Percentiles rank a stretch among this genome's conserved stretches.
Evolutionary conservation across 2,113 vertebrate genomes (phyloP).

Genomic region (Ailuropoda melanoleuca): DNA sequence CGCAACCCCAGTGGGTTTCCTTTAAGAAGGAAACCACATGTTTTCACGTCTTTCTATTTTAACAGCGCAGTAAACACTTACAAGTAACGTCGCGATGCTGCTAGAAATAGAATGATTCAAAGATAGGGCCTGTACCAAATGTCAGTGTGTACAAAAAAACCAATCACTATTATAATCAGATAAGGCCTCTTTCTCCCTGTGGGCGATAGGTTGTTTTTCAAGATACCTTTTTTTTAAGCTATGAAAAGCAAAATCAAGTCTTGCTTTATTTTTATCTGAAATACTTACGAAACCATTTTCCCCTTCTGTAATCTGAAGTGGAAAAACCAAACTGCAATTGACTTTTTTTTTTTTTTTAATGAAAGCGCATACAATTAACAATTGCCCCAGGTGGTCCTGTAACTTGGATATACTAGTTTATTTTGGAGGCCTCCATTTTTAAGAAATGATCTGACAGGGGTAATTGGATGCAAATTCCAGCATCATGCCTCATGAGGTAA

Average conservation of each 20-base stretch:
- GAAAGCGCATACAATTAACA: neutral
- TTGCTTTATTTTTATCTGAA: constrained; percentile 61
- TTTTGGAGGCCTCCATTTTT: neutral
- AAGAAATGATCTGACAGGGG: neutral
- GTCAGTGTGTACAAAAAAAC: constrained; percentile 64
- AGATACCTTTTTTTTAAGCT: constrained; percentile 27
- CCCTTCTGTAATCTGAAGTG: constrained; percentile 27
- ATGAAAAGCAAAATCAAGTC: constrained; percentile 61
- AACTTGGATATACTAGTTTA: neutral
- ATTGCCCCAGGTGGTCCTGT: neutral
- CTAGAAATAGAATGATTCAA: constrained; percentile 50
- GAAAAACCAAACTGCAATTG: neutral
- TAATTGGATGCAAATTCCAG: neutral
- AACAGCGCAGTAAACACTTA: constrained; percentile 45
- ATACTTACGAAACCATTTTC: neutral
- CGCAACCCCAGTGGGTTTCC: neutral
- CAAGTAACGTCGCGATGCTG: neutral
- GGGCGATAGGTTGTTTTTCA: constrained; percentile 33
- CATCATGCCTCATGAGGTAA: neutral
- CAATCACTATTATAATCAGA: constrained; percentile 71
- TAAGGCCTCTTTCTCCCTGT: constrained; percentile 46
- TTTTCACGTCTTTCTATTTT: constrained; percentile 44
- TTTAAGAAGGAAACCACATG: neutral
- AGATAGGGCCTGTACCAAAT: constrained; percentile 52
- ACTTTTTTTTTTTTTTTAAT: neutral